Conservation (phyloP, 2,113 vertebrate species). For the Fukomys damarensis region DNA sequence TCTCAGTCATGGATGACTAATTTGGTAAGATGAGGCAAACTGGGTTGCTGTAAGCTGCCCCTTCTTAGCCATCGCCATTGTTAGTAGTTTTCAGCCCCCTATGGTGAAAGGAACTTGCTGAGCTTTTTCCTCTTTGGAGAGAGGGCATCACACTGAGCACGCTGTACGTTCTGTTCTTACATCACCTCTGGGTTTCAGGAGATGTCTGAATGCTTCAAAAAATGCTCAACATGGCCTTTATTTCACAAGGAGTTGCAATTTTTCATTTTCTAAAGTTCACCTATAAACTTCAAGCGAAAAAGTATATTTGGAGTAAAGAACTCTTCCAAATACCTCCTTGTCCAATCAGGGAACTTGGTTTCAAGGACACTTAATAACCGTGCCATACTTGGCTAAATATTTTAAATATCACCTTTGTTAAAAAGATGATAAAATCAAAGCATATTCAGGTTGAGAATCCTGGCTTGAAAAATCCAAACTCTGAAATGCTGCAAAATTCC, state of each 20-base stretch:
- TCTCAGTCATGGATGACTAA: neutral
- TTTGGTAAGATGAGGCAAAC: neutral
- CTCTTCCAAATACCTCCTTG: neutral
- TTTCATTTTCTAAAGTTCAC: constrained; percentile 17
- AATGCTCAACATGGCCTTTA: neutral
- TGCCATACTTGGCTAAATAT: neutral
- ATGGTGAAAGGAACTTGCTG: neutral
- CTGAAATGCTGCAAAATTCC: neutral
- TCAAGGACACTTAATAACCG: neutral
- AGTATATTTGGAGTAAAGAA: constrained; percentile 9
- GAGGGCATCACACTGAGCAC: neutral
- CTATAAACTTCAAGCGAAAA: neutral
- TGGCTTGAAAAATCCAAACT: neutral
- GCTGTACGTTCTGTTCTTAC: neutral
- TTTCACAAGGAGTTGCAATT: neutral
- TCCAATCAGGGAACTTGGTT: neutral
- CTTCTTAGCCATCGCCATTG: neutral
- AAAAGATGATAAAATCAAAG: neutral
- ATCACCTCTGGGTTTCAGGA: neutral
- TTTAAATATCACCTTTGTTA: neutral
- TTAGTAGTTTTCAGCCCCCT: neutral
- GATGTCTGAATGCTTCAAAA: neutral
- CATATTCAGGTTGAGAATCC: neutral
- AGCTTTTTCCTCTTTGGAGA: neutral
- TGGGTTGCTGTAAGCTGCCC: neutral